Base-by-base conservation (phyloP, 2,113 vertebrate genomes). In the Mustelus asterias region DNA sequence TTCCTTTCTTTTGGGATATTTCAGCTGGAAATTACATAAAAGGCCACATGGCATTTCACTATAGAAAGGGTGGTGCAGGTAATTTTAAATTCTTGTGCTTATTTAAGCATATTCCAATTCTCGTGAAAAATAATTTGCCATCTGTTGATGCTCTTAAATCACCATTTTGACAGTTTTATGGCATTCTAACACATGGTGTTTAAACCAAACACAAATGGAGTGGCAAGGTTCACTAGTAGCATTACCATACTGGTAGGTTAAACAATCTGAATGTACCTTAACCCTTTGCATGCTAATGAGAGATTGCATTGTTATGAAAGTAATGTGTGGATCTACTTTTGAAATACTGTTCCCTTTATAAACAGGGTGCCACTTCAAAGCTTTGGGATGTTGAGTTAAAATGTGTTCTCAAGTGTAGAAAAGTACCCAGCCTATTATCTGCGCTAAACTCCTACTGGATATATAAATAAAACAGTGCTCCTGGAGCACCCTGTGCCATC, bases 81-180 rank as follows among this genome's bases (percentile, higher is more conserved):
- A 70, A 94, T 72, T 33, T 26, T 72, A 72, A 29, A 29, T 95
- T 95, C 22, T 94, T n/a, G 69, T 8, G 37, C 22, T 95, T 22
- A 72, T 72, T 95, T 54, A 72, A 54, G 41, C 41, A 6, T 76
- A 70, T 95, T 95, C 94, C 11, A 72, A 37, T 41, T 95, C 67
- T 24, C 44, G 94, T 33, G 94, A 24, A 72, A 95, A 95, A 48
- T 95, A 95, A 72, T 48, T 95, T 95, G 70, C 72, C 94, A 95
- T 95, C 94, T 95, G 94, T 70, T 95, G 94, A 44, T 72, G 69
- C 94, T 95, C 94, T 70, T 95, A 95, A 95, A 95, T 95, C 94
- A 95, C 94, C 33, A n/a, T 93, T 93, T 41, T 76, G 94, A 70
- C 69, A 54, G 41, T 95, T 95, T 94, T 95, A 95, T 95, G 89